Percentiles rank a stretch among this genome's conserved stretches.
Evolutionary conservation across 2,888 invertebrate species (phyloP).

Genomic region (Drosophila planitibia): DNA sequence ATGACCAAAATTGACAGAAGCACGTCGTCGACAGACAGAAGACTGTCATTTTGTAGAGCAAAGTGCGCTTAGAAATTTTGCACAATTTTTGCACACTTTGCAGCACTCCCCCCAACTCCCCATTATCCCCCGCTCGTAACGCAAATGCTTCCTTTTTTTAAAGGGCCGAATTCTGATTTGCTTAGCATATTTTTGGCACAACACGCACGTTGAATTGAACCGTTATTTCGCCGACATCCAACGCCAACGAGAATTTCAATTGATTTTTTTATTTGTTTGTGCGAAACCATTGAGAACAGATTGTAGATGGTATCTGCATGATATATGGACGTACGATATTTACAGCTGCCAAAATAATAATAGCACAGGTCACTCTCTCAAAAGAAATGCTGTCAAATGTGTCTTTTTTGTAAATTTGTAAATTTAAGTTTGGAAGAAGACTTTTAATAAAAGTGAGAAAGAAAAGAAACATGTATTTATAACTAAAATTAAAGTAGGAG

Average conservation of each 20-base stretch:
- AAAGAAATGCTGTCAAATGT: background rate
- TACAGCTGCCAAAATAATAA: background rate
- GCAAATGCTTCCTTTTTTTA: slow-evolving; percentile 39
- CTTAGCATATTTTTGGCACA: slow-evolving; percentile 47
- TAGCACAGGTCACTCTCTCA: background rate
- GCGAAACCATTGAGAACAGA: slow-evolving; percentile 53
- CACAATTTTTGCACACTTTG: slow-evolving; percentile 15
- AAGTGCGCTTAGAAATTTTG: slow-evolving; percentile 54
- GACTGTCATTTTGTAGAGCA: slow-evolving; percentile 69
- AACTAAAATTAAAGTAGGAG: background rate
- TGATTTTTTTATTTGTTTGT: slow-evolving; percentile 32
- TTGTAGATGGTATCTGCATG: slow-evolving; percentile 69
- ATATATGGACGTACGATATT: slow-evolving; percentile 45
- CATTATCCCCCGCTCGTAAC: background rate
- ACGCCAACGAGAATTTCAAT: slow-evolving; percentile 70
- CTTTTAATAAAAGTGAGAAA: background rate
- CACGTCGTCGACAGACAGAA: slow-evolving; percentile 49
- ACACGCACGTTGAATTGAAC: slow-evolving; percentile 55
- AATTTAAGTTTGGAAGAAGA: background rate
- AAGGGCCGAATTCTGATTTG: slow-evolving; percentile 6
- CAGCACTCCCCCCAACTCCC: background rate
- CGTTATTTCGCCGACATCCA: slow-evolving; percentile 69
- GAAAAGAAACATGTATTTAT: background rate
- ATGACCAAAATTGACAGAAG: slow-evolving; percentile 55
- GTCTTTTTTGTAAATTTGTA: background rate